A percentile compares a stretch with the other conserved stretches of the same genome.
Evolutionary conservation across 2,888 invertebrate genomes (phyloP).

Genomic region (Isoperla grammatica): DNA sequence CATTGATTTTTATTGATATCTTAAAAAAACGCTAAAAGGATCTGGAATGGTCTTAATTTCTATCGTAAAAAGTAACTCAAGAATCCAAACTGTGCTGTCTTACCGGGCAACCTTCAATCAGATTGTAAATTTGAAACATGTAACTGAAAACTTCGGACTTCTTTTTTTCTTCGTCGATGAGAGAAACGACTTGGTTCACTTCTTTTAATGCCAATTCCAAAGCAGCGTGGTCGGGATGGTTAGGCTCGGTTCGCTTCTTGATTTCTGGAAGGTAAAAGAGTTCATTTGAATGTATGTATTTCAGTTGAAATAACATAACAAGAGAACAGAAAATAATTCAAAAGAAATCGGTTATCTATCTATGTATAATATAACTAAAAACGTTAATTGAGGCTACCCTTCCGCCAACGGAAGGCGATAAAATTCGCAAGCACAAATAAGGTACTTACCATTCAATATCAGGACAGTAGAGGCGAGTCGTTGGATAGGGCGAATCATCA

Average conservation of each 20-base stretch:
- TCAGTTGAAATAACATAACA: too few relatives aligned
- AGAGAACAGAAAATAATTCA: too few relatives aligned
- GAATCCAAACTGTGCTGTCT: not conserved
- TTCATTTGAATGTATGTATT: too few relatives aligned
- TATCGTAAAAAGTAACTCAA: too few relatives aligned
- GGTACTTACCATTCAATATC: conserved; percentile 49
- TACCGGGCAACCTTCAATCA: conserved; percentile 53
- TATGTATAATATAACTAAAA: too few relatives aligned
- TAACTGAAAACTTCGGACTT: conserved; percentile 50
- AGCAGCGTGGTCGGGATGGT: not conserved
- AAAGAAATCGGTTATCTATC: too few relatives aligned
- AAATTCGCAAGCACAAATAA: too few relatives aligned
- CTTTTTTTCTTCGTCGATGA: conserved; percentile 53
- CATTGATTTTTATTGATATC: too few relatives aligned
- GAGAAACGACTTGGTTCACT: conserved; percentile 43
- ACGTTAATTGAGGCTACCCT: too few relatives aligned
- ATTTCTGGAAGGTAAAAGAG: conserved; percentile 43
- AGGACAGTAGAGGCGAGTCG: conserved; percentile 51
- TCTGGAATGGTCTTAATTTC: too few relatives aligned
- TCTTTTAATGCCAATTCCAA: not conserved
- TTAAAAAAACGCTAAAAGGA: too few relatives aligned
- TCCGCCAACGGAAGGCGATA: too few relatives aligned
- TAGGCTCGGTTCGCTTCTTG: conserved; percentile 34
- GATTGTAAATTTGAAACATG: conserved; percentile 52
- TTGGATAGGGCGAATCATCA: conserved; percentile 55